A percentile compares a stretch with the other conserved stretches of the same genome.
Evolutionary conservation across 2,888 invertebrate species (phyloP).

Genomic region (Euphydryas editha): DNA sequence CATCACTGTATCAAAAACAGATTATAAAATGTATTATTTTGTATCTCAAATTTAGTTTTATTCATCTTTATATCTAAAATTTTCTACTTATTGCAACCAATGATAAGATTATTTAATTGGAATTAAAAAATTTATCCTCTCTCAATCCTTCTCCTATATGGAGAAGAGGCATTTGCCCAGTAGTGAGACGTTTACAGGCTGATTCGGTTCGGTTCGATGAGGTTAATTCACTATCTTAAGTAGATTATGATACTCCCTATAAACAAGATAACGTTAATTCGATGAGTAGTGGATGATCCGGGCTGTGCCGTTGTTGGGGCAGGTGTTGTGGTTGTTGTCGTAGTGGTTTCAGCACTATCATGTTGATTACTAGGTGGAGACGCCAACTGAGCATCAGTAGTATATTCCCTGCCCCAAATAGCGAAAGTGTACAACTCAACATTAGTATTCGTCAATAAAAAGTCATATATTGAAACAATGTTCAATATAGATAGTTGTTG

Average conservation of each 20-base stretch:
- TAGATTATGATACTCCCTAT: constrained; percentile 1
- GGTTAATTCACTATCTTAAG: neutral
- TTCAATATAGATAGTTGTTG: constrained; percentile 38
- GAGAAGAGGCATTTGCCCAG: too few relatives aligned
- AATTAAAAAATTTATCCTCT: too few relatives aligned
- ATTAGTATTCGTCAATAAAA: constrained; percentile 51
- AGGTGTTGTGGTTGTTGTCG: constrained; percentile 6
- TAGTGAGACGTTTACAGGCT: too few relatives aligned
- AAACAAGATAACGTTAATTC: constrained; percentile 18
- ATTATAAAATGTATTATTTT: too few relatives aligned
- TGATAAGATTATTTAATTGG: too few relatives aligned
- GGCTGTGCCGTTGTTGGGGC: constrained; percentile 2
- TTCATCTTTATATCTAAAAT: too few relatives aligned
- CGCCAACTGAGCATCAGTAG: constrained; percentile 63
- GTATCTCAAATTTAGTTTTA: too few relatives aligned
- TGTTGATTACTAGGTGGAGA: constrained; percentile 49
- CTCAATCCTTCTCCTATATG: too few relatives aligned
- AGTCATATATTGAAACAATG: constrained; percentile 47
- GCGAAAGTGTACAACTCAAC: constrained; percentile 76
- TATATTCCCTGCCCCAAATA: constrained; percentile 80
- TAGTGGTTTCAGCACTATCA: constrained; percentile 1
- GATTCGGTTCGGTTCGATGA: too few relatives aligned
- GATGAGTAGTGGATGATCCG: constrained; percentile 5
- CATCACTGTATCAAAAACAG: too few relatives aligned
- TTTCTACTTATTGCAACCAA: too few relatives aligned